These are phyloP conservation scores for Polydrusus cervinus DNA, from an alignment of 2,888 invertebrate genomes.

Conservation along the genomic window DNA sequence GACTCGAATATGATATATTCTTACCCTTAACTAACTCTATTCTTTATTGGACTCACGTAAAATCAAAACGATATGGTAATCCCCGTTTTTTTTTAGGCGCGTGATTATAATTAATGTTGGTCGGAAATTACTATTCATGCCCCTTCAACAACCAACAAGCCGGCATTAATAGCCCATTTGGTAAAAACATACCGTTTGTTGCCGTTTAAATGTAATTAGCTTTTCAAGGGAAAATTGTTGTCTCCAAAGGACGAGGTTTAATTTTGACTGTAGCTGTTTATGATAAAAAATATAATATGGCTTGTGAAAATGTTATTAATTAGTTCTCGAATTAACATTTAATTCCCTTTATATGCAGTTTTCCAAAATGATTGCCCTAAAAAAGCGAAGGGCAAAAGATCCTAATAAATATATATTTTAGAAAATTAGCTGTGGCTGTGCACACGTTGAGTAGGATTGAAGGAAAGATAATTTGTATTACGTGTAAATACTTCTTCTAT, in stretches of 20 bases:
- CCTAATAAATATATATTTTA: too few relatives aligned
- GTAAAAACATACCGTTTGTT: background rate
- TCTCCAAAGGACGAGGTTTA: background rate
- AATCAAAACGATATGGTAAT: background rate
- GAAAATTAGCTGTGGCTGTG: too few relatives aligned
- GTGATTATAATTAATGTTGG: slow-evolving; percentile 15
- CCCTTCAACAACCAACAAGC: background rate
- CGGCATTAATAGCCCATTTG: slow-evolving; percentile 7
- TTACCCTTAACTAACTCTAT: background rate
- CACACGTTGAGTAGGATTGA: too few relatives aligned
- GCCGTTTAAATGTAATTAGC: slow-evolving; percentile 5
- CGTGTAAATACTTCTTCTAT: too few relatives aligned
- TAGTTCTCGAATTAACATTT: too few relatives aligned
- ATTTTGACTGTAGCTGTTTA: background rate
- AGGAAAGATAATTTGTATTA: too few relatives aligned
- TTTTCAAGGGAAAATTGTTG: background rate
- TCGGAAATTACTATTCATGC: background rate
- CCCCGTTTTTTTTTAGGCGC: background rate
- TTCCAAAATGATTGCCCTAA: too few relatives aligned
- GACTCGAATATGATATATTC: background rate
- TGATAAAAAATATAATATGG: background rate
- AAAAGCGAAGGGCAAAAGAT: too few relatives aligned
- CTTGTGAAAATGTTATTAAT: too few relatives aligned
- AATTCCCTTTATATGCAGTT: too few relatives aligned
- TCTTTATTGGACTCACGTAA: background rate